Percentiles rank a stretch among this genome's conserved stretches.
These are phyloP conservation scores for Schrankia costaestrigalis DNA, from an alignment of 2,888 invertebrate species.

Conservation along the genomic window DNA sequence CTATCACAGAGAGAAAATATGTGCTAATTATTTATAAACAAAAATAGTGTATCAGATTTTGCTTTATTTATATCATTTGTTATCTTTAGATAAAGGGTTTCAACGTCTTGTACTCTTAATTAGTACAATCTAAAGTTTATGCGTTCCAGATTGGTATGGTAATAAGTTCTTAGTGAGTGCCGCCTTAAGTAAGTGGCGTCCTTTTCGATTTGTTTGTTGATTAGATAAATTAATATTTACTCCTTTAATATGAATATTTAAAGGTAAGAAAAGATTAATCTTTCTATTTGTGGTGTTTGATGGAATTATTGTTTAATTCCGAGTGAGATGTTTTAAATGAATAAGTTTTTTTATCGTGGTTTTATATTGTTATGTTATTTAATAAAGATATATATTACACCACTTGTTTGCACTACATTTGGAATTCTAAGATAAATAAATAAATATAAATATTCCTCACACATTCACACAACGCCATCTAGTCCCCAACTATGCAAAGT, in stretches of 20 bases:
- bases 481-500: too few relatives aligned
- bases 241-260: constrained; percentile 19
- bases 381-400: too few relatives aligned
- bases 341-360: too few relatives aligned
- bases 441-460: too few relatives aligned
- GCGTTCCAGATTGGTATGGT: constrained; percentile 73
- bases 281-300: background rate
- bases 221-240: constrained; percentile 56
- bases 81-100: constrained; percentile 43
- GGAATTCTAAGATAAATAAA: too few relatives aligned
- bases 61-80: constrained; percentile 32
- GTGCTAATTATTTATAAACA: constrained; percentile 17
- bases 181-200: constrained; percentile 70
- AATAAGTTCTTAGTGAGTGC: constrained; percentile 51
- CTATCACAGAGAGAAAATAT: too few relatives aligned
- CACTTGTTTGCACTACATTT: too few relatives aligned
- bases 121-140: constrained; percentile 76
- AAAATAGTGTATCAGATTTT: constrained; percentile 27
- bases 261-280: background rate
- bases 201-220: constrained; percentile 69
- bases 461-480: too few relatives aligned
- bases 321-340: too few relatives aligned
- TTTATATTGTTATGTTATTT: too few relatives aligned
- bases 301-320: too few relatives aligned
- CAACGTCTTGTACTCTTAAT: constrained; percentile 67